Evolutionary conservation across 2,797 vertebrate species (phyloP), one percentile per base, ranked within the genome.

Genomic region (Dendrocincla fuliginosa): DNA sequence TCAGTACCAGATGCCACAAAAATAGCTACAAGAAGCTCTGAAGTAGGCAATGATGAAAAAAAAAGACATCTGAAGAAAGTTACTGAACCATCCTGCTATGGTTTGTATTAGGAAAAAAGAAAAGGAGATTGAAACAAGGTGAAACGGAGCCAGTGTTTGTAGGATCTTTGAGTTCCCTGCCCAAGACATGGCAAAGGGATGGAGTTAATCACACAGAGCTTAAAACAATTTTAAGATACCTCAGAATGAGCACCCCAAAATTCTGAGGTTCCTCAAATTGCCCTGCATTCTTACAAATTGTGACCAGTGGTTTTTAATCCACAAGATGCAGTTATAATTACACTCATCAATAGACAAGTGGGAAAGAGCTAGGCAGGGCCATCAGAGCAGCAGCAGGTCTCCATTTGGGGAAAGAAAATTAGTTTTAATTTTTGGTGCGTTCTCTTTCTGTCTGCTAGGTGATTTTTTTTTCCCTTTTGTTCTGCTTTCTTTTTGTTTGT

Each of bases 1-100:
- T 92, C 79, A 77, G 57, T 37, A 74, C 41, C 85, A 93, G 87
- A 89, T 88, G 79, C 46, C 63, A 75, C 0, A 2, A 75, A 68
- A 93, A 67, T 17, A 78, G 60, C 32, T 85, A n/a, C 89, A 89
- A 91, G 79, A 93, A 86, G 30, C 42, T 73, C 91, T 87, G 33
- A 80, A 83, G 13, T 22, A 89, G 44, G 60, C n/a, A 53, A 11
- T 41, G 57, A 13, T 68, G 24, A 37, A 52, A 61, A 71, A 71
- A 71, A 39, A 11, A 74, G 52, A 42, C 73, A 89, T 85, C 64
- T 77, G 73, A 92, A 87, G 61, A 46, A 57, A 84, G 55, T 85
- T 92, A 78, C 37, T 13, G 11, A 63, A 74, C 44, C n/a, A 80
- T 10, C 11, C 49, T 71, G 52, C 33, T 70, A 57, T 23, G 56